Percentiles rank a stretch among this genome's conserved stretches.
Evolutionary conservation across 2,888 invertebrate species (phyloP).

Genomic region (Drosophila dives): DNA sequence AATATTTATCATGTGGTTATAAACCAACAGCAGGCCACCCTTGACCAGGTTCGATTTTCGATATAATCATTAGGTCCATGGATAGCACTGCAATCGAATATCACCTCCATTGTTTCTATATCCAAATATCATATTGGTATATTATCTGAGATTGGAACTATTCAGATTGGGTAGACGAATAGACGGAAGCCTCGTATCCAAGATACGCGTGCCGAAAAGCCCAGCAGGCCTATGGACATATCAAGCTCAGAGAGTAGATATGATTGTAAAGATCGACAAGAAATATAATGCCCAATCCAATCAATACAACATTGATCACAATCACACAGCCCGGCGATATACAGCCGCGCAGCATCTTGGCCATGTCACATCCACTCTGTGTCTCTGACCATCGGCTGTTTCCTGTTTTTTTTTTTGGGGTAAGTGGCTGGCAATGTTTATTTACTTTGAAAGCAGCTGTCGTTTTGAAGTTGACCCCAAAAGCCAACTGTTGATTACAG

Average conservation of each 20-base stretch:
- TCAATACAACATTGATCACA: slow-evolving; percentile 49
- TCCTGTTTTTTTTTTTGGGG: not conserved
- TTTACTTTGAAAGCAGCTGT: slow-evolving; percentile 59
- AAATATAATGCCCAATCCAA: slow-evolving; percentile 45
- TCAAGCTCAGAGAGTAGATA: slow-evolving; percentile 4
- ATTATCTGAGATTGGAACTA: slow-evolving; percentile 2
- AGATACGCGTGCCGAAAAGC: slow-evolving; percentile 22
- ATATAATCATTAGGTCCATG: slow-evolving; percentile 50
- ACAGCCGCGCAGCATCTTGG: not conserved
- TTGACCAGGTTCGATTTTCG: slow-evolving; percentile 41
- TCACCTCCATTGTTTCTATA: slow-evolving; percentile 34
- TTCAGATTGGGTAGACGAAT: not conserved
- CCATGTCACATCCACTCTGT: slow-evolving; percentile 14
- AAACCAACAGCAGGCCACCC: slow-evolving; percentile 41
- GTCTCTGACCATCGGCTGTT: not conserved
- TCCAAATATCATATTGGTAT: slow-evolving; percentile 50
- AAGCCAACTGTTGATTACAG: slow-evolving; percentile 55
- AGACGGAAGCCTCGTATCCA: slow-evolving; percentile 24
- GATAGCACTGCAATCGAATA: slow-evolving; percentile 55
- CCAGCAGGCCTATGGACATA: slow-evolving; percentile 7
- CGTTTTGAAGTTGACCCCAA: slow-evolving; percentile 53
- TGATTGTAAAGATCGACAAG: slow-evolving; percentile 49
- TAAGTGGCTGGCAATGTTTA: slow-evolving; percentile 30
- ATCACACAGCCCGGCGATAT: slow-evolving; percentile 41
- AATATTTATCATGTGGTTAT: too few species aligned